These are phyloP conservation scores for Danio jaintianensis DNA, from an alignment of 2,797 vertebrate genomes.

Conservation along the genomic window DNA sequence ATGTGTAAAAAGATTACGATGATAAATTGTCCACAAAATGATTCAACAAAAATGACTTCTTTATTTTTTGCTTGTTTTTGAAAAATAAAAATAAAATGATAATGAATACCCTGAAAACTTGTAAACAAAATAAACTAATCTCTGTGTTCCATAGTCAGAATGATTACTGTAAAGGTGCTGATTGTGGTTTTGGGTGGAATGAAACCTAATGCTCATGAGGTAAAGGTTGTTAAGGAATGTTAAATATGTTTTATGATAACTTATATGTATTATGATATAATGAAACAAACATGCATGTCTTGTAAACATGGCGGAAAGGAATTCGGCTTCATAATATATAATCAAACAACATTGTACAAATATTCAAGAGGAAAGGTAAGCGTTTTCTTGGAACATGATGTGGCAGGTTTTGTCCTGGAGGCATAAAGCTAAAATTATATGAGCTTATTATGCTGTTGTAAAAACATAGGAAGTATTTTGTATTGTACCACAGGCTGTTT, in stretches of 20 bases:
- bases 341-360: background rate
- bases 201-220: background rate
- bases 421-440: background rate
- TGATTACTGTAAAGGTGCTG: background rate
- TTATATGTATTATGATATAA: background rate
- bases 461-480: background rate
- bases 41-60: constrained; percentile 1
- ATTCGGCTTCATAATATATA: background rate
- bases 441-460: background rate
- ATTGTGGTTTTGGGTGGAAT: background rate
- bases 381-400: background rate
- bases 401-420: background rate
- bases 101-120: background rate
- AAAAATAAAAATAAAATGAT: constrained; percentile 5
- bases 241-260: background rate
- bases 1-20: constrained; percentile 10
- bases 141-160: background rate
- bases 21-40: constrained; percentile 4
- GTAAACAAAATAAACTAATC: constrained; percentile 20
- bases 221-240: background rate
- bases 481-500: background rate
- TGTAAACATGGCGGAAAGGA: background rate
- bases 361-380: background rate
- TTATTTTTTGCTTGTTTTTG: constrained; percentile 4
- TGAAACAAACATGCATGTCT: too few species aligned